These are phyloP conservation scores for Leontopithecus rosalia DNA, from an alignment of 2,797 vertebrate genomes.

Conservation along the genomic window DNA sequence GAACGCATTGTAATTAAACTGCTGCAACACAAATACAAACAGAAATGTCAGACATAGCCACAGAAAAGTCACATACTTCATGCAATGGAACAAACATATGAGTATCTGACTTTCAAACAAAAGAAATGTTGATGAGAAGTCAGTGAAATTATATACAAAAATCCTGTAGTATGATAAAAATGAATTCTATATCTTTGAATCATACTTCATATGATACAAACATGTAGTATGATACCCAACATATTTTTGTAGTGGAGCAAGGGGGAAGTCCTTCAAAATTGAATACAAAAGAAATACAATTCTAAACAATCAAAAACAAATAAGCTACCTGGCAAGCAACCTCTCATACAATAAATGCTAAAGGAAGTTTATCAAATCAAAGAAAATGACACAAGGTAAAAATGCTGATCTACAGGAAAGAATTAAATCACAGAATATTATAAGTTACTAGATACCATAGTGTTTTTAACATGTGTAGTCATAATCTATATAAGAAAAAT, in stretches of 20 bases:
- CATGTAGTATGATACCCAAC: too few species aligned
- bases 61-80: background rate
- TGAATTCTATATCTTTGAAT: background rate
- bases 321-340: background rate
- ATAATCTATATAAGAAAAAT: background rate
- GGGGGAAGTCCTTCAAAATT: background rate
- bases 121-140: background rate
- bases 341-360: background rate
- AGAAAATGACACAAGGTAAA: background rate
- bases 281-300: background rate
- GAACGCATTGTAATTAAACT: background rate
- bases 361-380: background rate
- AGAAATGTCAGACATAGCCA: background rate
- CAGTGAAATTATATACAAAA: background rate
- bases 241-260: too few species aligned
- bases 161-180: background rate
- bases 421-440: background rate
- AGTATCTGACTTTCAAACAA: background rate
- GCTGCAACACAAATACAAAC: background rate
- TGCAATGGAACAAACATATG: background rate
- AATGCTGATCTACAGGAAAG: background rate
- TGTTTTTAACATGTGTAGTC: background rate
- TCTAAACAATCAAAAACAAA: background rate
- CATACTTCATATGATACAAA: too few species aligned
- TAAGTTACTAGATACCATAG: background rate